Evolutionary conservation across 2,797 vertebrate species (phyloP).

Genomic region (Acrossocheilus fasciatus): DNA sequence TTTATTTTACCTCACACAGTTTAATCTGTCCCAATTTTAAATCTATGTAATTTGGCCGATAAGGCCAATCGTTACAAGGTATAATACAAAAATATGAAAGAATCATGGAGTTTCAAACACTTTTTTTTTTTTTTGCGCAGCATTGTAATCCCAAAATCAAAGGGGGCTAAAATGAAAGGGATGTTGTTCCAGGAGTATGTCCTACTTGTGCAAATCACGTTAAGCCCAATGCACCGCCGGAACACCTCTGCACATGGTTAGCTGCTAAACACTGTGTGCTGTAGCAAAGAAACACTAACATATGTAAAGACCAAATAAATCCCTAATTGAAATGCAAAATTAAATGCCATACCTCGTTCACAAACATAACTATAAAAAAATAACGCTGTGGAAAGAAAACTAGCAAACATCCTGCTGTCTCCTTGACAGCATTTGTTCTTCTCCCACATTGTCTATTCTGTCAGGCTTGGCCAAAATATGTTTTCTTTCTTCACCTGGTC

Average conservation of each 20-base stretch:
- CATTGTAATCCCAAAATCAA: not conserved
- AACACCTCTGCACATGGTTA: not conserved
- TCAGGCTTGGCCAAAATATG: slow-evolving; percentile 72
- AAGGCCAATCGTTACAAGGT: too few species aligned
- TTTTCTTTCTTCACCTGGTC: slow-evolving; percentile 70
- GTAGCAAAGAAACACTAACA: not conserved
- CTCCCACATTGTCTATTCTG: slow-evolving; percentile 70
- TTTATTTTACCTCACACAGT: too few species aligned
- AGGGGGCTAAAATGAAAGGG: not conserved
- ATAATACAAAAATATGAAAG: not conserved
- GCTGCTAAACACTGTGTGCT: not conserved
- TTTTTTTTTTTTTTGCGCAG: not conserved
- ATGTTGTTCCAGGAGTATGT: not conserved
- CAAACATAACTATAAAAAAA: slow-evolving; percentile 5
- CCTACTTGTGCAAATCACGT: not conserved
- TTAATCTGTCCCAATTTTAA: too few species aligned
- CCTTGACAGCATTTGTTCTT: slow-evolving; percentile 65
- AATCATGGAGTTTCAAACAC: not conserved
- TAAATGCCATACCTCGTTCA: not conserved
- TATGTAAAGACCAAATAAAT: slow-evolving; percentile 9
- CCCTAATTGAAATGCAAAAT: slow-evolving; percentile 2
- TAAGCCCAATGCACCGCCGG: not conserved
- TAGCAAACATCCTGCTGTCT: slow-evolving; percentile 3
- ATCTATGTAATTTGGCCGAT: too few species aligned
- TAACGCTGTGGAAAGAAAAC: not conserved